Evolutionary conservation across 2,113 vertebrate species (phyloP), one percentile per base, ranked within the genome.

Genomic region (Burhinus bistriatus): DNA sequence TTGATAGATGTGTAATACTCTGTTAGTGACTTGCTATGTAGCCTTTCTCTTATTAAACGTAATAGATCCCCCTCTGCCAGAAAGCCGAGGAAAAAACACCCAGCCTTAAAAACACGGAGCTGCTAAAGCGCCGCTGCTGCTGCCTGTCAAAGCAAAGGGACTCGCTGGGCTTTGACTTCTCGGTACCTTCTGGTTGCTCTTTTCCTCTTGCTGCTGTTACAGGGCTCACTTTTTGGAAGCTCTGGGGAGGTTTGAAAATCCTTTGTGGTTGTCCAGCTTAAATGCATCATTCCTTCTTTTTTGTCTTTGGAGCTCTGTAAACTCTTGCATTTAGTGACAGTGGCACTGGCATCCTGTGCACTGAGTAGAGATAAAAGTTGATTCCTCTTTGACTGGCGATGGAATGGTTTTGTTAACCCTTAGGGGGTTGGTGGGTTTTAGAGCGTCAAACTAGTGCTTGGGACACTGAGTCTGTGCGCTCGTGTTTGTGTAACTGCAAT

Each of bases 111-210:
- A 94, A 23, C 95, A 64, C 34, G 38, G 91, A 95, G 89, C 93
- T 75, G 90, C 77, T 51, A n/a, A 65, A 95, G 93, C 89, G 88
- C 97, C 64, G 97, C 98, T 98, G 98, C 93, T 79, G 95, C 98
- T 98, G 98, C 98, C 98, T 96, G 94, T 98, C 98, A 98, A 71
- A 86, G 92, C 90, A 3, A 19, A 27, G 93, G 61, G 64, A 44
- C 90, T 90, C 3, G n/a, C 76, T 34, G 93, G 69, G 76, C 49
- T 97, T 16, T 54, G 92, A 73, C 95, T 94, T 51, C 84, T 71
- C 93, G 0, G 12, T 91, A 44, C 61, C 95, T 89, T 65, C 57
- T 40, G 77, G 73, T 45, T 78, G 14, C 93, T 90, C 86, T 66
- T 58, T 45, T 42, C 42, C 51, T 79, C 51, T 22, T 5, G 44